Percentiles rank a stretch among this genome's conserved stretches.
These are phyloP conservation scores for Gasterosteus nipponicus DNA, from an alignment of 2,113 vertebrate genomes.

Conservation along the genomic window DNA sequence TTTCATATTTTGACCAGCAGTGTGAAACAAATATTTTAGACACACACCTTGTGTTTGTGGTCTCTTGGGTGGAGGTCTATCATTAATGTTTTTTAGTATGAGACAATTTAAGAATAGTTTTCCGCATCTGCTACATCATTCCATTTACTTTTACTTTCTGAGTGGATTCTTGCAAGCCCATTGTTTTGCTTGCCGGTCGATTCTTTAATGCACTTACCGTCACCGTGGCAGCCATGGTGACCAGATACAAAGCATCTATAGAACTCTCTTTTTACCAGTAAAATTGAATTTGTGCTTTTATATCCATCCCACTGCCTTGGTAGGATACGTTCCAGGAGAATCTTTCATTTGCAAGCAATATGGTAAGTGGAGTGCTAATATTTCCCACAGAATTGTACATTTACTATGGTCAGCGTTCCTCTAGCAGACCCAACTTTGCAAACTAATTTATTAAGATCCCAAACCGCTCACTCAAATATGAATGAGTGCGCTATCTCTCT, in stretches of 20 bases:
- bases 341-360: neutral
- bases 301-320: neutral
- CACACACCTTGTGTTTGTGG: neutral
- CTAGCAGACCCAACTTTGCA: conserved; percentile 18
- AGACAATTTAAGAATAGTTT: conserved; percentile 14
- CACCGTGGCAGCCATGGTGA: conserved; percentile 42
- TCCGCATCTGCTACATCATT: conserved; percentile 1
- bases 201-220: conserved; percentile 50
- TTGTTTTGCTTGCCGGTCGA: conserved; percentile 23
- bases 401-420: conserved; percentile 8
- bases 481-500: conserved; percentile 23
- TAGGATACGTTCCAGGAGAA: neutral
- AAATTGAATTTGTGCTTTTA: conserved; percentile 23
- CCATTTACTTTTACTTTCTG: conserved; percentile 19
- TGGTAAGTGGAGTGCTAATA: neutral
- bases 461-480: conserved; percentile 40
- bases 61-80: conserved; percentile 1
- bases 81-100: conserved; percentile 19
- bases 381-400: neutral
- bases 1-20: conserved; percentile 1
- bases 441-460: conserved; percentile 8
- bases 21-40: conserved; percentile 12
- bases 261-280: conserved; percentile 3
- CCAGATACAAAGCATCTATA: conserved; percentile 16
- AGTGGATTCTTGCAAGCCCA: conserved; percentile 22